Conservation (phyloP, 2,113 vertebrate species). For the Hucho hucho region DNA sequence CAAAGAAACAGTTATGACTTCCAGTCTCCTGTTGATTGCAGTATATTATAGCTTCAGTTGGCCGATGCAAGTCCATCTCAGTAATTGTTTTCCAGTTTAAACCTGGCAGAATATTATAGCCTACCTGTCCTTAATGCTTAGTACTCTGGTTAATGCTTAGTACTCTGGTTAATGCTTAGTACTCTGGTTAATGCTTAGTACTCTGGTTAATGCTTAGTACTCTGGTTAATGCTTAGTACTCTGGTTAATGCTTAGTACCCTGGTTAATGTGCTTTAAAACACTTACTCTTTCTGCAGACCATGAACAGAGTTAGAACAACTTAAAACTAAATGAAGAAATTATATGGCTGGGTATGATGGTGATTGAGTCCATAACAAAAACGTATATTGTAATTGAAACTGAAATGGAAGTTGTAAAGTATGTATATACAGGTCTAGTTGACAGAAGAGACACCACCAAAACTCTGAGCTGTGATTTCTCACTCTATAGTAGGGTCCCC, state of each 20-base stretch:
- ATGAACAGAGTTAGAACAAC: background rate
- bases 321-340: background rate
- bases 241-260: slow-evolving; percentile 15
- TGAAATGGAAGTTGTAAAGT: background rate
- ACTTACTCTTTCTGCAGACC: background rate
- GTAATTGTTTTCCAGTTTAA: slow-evolving; percentile 54
- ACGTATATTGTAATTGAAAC: background rate
- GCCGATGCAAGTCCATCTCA: slow-evolving; percentile 44
- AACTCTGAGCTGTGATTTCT: too few relatives aligned
- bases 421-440: background rate
- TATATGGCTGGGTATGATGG: background rate
- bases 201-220: slow-evolving; percentile 16
- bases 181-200: slow-evolving; percentile 14
- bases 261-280: slow-evolving; percentile 23
- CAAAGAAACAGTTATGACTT: slow-evolving; percentile 22
- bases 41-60: slow-evolving; percentile 17
- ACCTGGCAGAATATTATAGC: slow-evolving; percentile 36
- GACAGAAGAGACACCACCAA: too few relatives aligned
- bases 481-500: too few relatives aligned
- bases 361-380: background rate
- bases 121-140: slow-evolving; percentile 17
- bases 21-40: background rate
- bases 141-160: slow-evolving; percentile 20
- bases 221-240: slow-evolving; percentile 13
- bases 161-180: slow-evolving; percentile 16